Evolutionary conservation across 2,888 invertebrate species (phyloP).

Genomic region (Arrhopalites spinosus): DNA sequence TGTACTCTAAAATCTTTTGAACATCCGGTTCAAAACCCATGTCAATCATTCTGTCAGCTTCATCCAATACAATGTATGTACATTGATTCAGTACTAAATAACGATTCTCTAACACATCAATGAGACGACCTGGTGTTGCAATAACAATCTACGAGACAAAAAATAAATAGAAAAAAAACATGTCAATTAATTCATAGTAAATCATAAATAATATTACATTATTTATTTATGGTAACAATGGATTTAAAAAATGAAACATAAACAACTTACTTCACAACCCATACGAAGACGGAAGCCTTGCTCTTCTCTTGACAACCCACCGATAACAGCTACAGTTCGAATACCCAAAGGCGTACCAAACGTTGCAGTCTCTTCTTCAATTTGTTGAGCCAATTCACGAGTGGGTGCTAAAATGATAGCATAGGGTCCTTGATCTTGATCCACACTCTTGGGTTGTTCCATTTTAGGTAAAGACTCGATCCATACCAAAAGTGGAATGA

Average conservation of each 20-base stretch:
- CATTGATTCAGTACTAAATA: slow-evolving; percentile 96
- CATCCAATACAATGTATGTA: slow-evolving; percentile 94
- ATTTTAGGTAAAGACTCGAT: slow-evolving; percentile 96
- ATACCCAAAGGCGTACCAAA: slow-evolving; percentile 93
- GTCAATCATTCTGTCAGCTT: slow-evolving; percentile 99
- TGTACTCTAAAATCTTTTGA: slow-evolving; percentile 94
- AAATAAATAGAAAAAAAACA: slow-evolving; percentile 7
- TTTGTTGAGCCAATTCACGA: slow-evolving; percentile 98
- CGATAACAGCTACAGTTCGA: slow-evolving; percentile 96
- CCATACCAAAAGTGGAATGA: slow-evolving; percentile 96
- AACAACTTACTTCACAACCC: slow-evolving; percentile 80
- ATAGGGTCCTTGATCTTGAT: slow-evolving; percentile 78
- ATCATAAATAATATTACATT: background rate
- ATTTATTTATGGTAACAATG: background rate
- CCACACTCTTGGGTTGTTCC: slow-evolving; percentile 62
- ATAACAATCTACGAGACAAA: slow-evolving; percentile 79
- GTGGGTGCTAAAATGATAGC: slow-evolving; percentile 99
- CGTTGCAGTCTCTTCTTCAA: slow-evolving; percentile 97
- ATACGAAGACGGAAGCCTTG: slow-evolving; percentile 95
- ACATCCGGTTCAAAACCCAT: slow-evolving; percentile 99
- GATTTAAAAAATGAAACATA: background rate
- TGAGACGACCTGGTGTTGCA: slow-evolving; percentile 98
- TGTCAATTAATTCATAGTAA: slow-evolving; percentile 17
- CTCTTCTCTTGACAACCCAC: slow-evolving; percentile 94
- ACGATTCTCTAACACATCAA: slow-evolving; percentile 97